These are phyloP conservation scores for Leptinotarsa juncta DNA, from an alignment of 2,888 invertebrate species.

Conservation along the genomic window DNA sequence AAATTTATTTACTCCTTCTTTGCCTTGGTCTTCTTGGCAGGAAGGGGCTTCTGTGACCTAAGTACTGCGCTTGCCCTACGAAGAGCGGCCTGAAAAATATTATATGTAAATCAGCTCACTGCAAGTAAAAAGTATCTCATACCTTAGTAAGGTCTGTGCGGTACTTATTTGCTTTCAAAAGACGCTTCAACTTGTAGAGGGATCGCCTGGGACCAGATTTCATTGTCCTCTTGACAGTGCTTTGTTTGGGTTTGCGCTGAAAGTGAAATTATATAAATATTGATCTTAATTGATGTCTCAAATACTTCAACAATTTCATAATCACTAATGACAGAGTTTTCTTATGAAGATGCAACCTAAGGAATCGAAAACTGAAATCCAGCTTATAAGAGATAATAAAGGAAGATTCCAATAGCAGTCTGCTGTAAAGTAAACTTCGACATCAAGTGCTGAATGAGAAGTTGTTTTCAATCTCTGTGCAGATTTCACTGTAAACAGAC, in stretches of 20 bases:
- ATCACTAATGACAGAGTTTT: neutral
- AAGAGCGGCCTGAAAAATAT: conserved; percentile 78
- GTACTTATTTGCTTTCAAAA: conserved; percentile 85
- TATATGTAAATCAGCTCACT: conserved; percentile 27
- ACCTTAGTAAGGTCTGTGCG: conserved; percentile 89
- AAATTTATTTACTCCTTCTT: conserved; percentile 80
- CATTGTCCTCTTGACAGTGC: conserved; percentile 80
- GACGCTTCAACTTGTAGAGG: conserved; percentile 84
- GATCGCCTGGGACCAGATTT: conserved; percentile 91
- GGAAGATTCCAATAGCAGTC: too few species aligned
- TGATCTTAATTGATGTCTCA: neutral
- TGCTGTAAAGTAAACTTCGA: too few species aligned
- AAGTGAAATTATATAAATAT: conserved; percentile 33
- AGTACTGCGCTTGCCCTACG: conserved; percentile 94
- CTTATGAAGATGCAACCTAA: too few species aligned
- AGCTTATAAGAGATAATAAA: too few species aligned
- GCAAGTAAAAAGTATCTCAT: conserved; percentile 31
- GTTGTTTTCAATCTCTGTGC: too few species aligned
- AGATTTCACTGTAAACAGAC: too few species aligned
- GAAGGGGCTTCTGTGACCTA: conserved; percentile 89
- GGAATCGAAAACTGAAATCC: too few species aligned
- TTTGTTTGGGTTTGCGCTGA: conserved; percentile 82
- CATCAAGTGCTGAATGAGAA: too few species aligned
- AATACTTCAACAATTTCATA: neutral
- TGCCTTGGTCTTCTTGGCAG: conserved; percentile 81